Evolutionary conservation across 2,888 invertebrate genomes (phyloP), one percentile per base, ranked within the genome.

Genomic region (Epistrophe grossulariae): DNA sequence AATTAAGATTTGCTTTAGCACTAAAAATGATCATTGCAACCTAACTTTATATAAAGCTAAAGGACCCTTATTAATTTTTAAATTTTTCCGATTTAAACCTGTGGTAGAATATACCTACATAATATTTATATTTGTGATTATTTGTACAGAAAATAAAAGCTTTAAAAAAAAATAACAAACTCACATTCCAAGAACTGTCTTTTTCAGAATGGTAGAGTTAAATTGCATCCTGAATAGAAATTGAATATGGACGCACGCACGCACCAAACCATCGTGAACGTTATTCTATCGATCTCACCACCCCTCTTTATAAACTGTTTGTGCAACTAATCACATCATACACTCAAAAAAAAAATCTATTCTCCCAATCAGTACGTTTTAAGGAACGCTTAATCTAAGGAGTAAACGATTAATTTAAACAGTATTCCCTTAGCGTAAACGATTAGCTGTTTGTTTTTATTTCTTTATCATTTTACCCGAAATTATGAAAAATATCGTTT

Each of bases 261-360:
- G 11, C 11, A 11, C 28, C 31, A 17, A 17, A 8, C 6, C 9
- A 31, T 6, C 31, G 5, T 7, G 6, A 35, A 35, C 11, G 7
- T 11, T 45, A 17, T 38, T 19, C 8, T 48, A 64, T 60, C 8
- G 15, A 35, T 28, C 70, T 43, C 6, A 24, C 31, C n/a, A 52
- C n/a, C 60, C 40, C 19, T n/a, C 28, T n/a, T 24, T 40, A 38
- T 60, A 77, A 48, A 84, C 31, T 72, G 68, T 81, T 81, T 84
- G 81, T 60, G 40, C 78, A 85, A 64, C 85, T 85, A 85, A 85
- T 85, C 74, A 85, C 78, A 66, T 78, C 78, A 70, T 82, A 72
- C n/a, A n/a, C n/a, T n/a, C n/a, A n/a, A n/a, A n/a, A n/a, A n/a
- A n/a, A n/a, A n/a, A n/a, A n/a, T n/a, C n/a, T n/a, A n/a, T n/a